Base-by-base conservation (phyloP, 2,888 invertebrate species). In the Ethmia dodecea region DNA sequence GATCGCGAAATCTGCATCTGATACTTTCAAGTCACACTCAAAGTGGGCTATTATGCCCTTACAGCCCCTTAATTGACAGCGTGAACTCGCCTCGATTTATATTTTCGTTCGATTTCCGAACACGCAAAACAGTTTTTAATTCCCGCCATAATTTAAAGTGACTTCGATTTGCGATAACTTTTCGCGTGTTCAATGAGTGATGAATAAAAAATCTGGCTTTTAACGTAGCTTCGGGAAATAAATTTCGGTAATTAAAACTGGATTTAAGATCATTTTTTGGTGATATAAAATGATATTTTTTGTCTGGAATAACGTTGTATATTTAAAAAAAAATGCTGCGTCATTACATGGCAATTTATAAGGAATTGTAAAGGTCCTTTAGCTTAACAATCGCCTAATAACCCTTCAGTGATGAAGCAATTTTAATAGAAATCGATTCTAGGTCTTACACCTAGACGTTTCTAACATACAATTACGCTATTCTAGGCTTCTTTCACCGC, bases 1-100 rank as follows among this genome's bases (percentile, higher is more conserved):
- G 60, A 74, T 72, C 68, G 61, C 48, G 49, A 63, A 65, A 77
- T 73, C 70, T 73, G 75, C 73, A 73, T 67, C 68, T 60, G 62
- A 63, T 69, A 56, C 55, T 47, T 50, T 48, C 45, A 44, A 44
- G 10, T 28, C 33, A 33, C 49, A 49, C 52, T 47, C 55, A 54
- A 64, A 64, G 52, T 49, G 49, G 51, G 45, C 60, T 59, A 60
- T 64, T 59, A 55, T 56, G 52, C 49, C 44, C 16, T 44, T 40
- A 60, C 54, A 52, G 48, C 47, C 58, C 54, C 50, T 60, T 77
- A 76, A 78, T 77, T 77, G 78, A 79, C 76, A 75, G 71, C 45
- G 36, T 39, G 47, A 48, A 52, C 48, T 45, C 47, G 55, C 54
- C 52, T 58, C 59, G 60, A 68, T 73, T 73, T 70, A 67, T 66